Base-by-base conservation (phyloP, 1,140 invertebrate genomes). In the Olivierus martensii region DNA sequence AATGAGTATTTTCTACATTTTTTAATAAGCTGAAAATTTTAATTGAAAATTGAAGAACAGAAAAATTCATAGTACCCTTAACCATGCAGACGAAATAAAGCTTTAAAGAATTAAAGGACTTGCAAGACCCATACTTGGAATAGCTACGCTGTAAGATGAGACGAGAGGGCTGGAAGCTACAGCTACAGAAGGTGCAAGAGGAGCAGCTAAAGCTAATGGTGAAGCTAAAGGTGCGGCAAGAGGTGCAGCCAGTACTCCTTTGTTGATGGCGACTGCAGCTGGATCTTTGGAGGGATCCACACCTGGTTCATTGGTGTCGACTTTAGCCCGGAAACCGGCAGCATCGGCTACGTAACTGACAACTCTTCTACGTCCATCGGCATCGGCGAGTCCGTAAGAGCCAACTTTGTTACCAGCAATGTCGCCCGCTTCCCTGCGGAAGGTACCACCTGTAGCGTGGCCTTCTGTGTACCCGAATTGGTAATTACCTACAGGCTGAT, bases 111-210 rank as follows among this genome's bases (percentile, higher is more conserved):
- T 28, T 28, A 28, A 28, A 28, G 28, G 28, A 28, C 28, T 28
- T 4, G 28, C 28, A 4, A 28, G 9, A 28, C 28, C 28, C 28
- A 28, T 28, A 2, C 2, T 0, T 28, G 28, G 28, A 9, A 28
- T 28, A 28, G 28, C 4, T 6, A 28, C 9, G 2, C 28, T 28
- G 28, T 28, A 28, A 28, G 28, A 28, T n/a, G n/a, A n/a, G n/a
- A n/a, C n/a, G 28, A 28, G 28, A 2, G 28, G 28, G 9, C 28
- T 28, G 4, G 52, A 28, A 1, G 22, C 39, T 28, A 43, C 39
- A 18, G 42, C 67, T 53, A 67, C 67, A 46, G 71, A 71, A 42
- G 50, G 28, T 12, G 52, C 38, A n/a, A 52, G 55, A 41, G 51
- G 37, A 43, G 56, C 49, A 6, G 28, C 28, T 45, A 49, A 67